Evolutionary conservation across 2,797 vertebrate genomes (phyloP), one percentile per base, ranked within the genome.

Genomic region (Phrynocephalus vlangalii): DNA sequence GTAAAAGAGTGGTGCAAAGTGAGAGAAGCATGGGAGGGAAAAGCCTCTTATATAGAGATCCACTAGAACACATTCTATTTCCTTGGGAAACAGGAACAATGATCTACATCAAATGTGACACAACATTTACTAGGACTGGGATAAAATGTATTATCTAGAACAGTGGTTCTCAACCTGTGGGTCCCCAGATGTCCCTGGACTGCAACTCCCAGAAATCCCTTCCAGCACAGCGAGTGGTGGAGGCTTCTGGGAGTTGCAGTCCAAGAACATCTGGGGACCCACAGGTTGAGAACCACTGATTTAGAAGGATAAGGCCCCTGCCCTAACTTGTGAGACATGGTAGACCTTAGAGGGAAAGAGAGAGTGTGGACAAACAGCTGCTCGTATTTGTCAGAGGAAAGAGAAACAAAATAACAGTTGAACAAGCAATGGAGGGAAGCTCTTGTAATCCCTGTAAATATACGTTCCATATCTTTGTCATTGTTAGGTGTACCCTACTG

Each of bases 401-500:
- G 26, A 24, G 22, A n/a, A 52, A 28, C 16, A 66, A 75, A 63
- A 56, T 2, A 44, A 22, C 16, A n/a, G 38, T 70, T 76, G 44
- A 76, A 66, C n/a, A 67, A 28, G 22, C 24, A 26, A 66, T 15
- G 33, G 22, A 70, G 20, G 52, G 63, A 11, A 13, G 30, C 1
- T 48, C 18, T 78, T 20, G 30, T 63, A 63, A 71, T 44, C 56
- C 68, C 28, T 63, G 44, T 24, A 83, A 78, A 79, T 71, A 18
- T 56, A 28, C 0, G 26, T 44, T 30, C 24, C 11, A 48, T 72
- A 20, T 15, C 38, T 87, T 77, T 82, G 52, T 20, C 33, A 71
- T 60, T 79, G 67, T 83, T 87, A 50, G 44, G 33, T 79, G 67
- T 38, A 84, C 33, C 76, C 81, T 72, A 63, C 33, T 72, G 90